These are phyloP conservation scores for Himalopsyche japonica DNA, from an alignment of 2,888 invertebrate genomes.

Conservation along the genomic window DNA sequence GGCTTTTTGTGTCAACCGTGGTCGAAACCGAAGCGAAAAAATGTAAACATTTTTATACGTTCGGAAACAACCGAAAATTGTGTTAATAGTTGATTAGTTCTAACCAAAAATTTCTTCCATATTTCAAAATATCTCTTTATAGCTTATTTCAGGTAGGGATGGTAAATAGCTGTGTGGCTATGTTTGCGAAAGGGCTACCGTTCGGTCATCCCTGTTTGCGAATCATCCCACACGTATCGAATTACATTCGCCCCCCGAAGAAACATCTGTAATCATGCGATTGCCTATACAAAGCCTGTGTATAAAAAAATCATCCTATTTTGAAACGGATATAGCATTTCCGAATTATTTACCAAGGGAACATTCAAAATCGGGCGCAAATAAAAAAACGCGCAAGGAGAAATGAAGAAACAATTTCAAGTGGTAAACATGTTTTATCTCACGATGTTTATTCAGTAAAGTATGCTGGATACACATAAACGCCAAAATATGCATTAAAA, in stretches of 20 bases:
- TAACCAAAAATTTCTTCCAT: too few species aligned
- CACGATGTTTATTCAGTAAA: conserved; percentile 6
- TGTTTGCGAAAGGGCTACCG: conserved; percentile 8
- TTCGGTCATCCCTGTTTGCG: conserved; percentile 9
- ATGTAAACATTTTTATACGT: conserved; percentile 8
- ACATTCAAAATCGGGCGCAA: conserved; percentile 7
- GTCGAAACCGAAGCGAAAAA: neutral
- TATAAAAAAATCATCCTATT: neutral
- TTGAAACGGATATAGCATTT: conserved; percentile 14
- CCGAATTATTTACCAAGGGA: conserved; percentile 23
- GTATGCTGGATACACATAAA: neutral
- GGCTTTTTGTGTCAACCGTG: conserved; percentile 27
- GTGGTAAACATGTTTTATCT: conserved; percentile 12
- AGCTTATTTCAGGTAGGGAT: too few species aligned
- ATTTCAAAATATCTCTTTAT: too few species aligned
- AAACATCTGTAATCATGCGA: neutral
- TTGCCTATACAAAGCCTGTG: neutral
- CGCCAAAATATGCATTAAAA: neutral
- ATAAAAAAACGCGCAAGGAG: neutral
- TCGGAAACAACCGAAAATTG: neutral
- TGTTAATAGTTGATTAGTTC: neutral
- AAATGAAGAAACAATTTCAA: conserved; percentile 24
- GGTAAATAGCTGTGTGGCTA: neutral
- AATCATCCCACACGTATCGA: conserved; percentile 22
- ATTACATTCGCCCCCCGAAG: conserved; percentile 13